phyloP scores from a whole-genome alignment of 1,140 invertebrate genomes.

The Drosophila sulfurigaster region DNA sequence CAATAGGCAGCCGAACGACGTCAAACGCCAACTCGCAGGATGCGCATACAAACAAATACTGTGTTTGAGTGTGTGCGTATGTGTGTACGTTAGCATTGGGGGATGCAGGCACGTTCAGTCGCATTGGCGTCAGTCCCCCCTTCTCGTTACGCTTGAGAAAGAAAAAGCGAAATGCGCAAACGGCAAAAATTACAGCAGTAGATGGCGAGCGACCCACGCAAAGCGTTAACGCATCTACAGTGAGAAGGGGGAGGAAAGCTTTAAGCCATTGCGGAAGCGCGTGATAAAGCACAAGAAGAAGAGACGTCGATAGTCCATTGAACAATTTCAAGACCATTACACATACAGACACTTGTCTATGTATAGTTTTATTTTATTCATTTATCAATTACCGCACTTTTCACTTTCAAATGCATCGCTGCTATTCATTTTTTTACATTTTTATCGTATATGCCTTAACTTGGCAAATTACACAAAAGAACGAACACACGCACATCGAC shows the following conservation, averaged over 20 bases:
- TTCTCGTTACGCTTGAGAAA: conserved; percentile 12
- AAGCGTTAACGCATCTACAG: conserved; percentile 32
- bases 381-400: conserved; percentile 36
- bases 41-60: conserved; percentile 20
- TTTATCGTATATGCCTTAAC: conserved; percentile 53
- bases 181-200: conserved; percentile 44
- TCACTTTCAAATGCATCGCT: conserved; percentile 67
- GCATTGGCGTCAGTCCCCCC: conserved; percentile 35
- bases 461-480: conserved; percentile 72
- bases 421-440: conserved; percentile 34
- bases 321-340: conserved; percentile 36
- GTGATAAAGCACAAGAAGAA: conserved; percentile 43
- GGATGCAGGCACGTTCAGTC: conserved; percentile 29
- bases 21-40: conserved; percentile 58
- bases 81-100: conserved; percentile 1
- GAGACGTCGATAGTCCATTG: conserved; percentile 27
- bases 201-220: conserved; percentile 47
- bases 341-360: conserved; percentile 12
- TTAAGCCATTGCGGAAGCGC: conserved; percentile 46
- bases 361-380: conserved; percentile 4
- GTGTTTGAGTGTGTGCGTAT: conserved; percentile 3
- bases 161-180: conserved; percentile 44
- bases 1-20: conserved; percentile 55
- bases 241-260: conserved; percentile 38
- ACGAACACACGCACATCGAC: conserved; percentile 33